These are phyloP conservation scores for Shargacucullia verbasci DNA, from an alignment of 2,888 invertebrate species.

Conservation along the genomic window DNA sequence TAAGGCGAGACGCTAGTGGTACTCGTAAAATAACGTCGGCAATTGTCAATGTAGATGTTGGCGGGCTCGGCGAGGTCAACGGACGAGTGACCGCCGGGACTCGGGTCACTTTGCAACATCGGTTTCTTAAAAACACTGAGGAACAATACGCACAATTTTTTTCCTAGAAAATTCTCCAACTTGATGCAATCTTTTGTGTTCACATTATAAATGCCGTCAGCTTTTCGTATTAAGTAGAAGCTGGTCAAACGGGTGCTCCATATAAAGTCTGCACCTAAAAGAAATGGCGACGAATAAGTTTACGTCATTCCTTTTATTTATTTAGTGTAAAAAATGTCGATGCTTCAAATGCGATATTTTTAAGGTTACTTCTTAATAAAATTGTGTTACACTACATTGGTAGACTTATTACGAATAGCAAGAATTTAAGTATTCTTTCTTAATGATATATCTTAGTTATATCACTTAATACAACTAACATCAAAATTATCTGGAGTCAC, in stretches of 20 bases:
- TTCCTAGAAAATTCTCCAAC: conserved; percentile 34
- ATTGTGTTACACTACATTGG: too few species aligned
- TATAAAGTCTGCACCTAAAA: conserved; percentile 7
- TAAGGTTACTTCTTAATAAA: too few species aligned
- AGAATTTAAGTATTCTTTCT: too few species aligned
- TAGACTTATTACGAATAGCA: too few species aligned
- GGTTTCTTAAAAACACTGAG: conserved; percentile 51
- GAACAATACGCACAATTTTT: conserved; percentile 47
- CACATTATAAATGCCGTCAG: conserved; percentile 32
- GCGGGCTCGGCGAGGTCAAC: conserved; percentile 74
- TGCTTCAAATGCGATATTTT: too few species aligned
- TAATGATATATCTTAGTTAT: background rate
- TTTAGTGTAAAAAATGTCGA: too few species aligned
- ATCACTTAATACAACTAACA: conserved; percentile 3
- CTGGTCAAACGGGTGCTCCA: conserved; percentile 40
- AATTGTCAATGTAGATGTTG: conserved; percentile 67
- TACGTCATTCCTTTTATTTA: conserved; percentile 23
- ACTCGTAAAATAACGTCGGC: conserved; percentile 61
- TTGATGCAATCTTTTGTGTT: conserved; percentile 42
- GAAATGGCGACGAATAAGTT: conserved; percentile 19
- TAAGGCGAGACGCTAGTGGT: conserved; percentile 26
- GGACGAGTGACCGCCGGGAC: conserved; percentile 74
- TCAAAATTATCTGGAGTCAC: too few species aligned
- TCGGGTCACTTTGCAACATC: conserved; percentile 60
- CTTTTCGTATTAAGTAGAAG: conserved; percentile 15